phyloP scores from a whole-genome alignment of 2,888 invertebrate genomes.

The Epinotia brunnichana region DNA sequence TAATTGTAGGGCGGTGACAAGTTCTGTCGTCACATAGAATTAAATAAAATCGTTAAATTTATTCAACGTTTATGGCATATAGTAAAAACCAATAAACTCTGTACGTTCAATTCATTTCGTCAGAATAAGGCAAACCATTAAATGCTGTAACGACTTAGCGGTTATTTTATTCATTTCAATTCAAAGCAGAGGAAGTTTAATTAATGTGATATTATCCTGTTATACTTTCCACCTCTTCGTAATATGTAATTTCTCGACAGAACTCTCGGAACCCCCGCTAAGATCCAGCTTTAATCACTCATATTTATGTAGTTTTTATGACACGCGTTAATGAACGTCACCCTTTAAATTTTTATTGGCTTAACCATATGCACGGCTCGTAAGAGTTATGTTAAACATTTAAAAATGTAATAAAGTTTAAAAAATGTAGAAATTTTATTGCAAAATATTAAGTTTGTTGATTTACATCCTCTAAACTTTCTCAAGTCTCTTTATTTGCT shows the following conservation, averaged over 20 bases:
- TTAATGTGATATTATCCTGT: constrained; percentile 65
- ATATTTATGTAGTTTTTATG: constrained; percentile 77
- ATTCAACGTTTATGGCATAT: constrained; percentile 3
- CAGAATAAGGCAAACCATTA: constrained; percentile 23
- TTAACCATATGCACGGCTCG: constrained; percentile 54
- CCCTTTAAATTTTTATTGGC: constrained; percentile 61
- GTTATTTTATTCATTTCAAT: constrained; percentile 40
- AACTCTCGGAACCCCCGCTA: constrained; percentile 64
- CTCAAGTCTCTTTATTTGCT: constrained; percentile 14
- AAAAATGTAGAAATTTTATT: constrained; percentile 46
- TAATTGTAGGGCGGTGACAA: constrained; percentile 23
- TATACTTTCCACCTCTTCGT: constrained; percentile 61
- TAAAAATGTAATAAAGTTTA: constrained; percentile 54
- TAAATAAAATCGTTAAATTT: constrained; percentile 8
- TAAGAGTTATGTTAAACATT: constrained; percentile 57
- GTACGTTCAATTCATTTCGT: constrained; percentile 1
- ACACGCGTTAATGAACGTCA: constrained; percentile 69
- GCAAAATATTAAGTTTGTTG: constrained; percentile 31
- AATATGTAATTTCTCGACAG: constrained; percentile 67
- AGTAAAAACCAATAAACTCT: constrained; percentile 28
- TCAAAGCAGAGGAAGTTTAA: constrained; percentile 56
- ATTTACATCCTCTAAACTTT: constrained; percentile 22
- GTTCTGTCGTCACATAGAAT: constrained; percentile 49
- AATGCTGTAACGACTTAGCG: constrained; percentile 35
- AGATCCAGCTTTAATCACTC: constrained; percentile 76